Evolutionary conservation across 2,113 vertebrate species (phyloP).

Genomic region (Cynoglossus semilaevis): DNA sequence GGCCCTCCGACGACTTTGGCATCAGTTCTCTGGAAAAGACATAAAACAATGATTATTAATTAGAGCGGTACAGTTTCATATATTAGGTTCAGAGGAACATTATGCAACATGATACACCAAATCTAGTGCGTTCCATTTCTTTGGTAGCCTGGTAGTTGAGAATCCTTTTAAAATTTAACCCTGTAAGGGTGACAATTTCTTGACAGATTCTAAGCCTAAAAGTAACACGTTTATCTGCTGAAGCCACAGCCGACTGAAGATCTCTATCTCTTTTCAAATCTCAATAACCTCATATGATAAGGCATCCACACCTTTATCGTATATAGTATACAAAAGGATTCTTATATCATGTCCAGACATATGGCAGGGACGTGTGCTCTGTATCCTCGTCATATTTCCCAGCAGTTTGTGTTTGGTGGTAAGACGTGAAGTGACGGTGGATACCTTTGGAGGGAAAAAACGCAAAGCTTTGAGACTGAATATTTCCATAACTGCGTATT

Average conservation of each 20-base stretch:
- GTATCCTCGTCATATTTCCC: slow-evolving; percentile 22
- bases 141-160: too few relatives aligned
- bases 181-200: too few relatives aligned
- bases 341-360: slow-evolving; percentile 24
- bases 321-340: slow-evolving; percentile 41
- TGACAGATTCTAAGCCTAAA: background rate
- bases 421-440: slow-evolving; percentile 17
- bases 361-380: slow-evolving; percentile 9
- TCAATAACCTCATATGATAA: slow-evolving; percentile 26
- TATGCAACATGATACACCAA: background rate
- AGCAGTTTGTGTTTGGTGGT: slow-evolving; percentile 1
- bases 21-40: slow-evolving; percentile 81
- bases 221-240: slow-evolving; percentile 46
- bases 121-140: too few relatives aligned
- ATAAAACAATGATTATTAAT: slow-evolving; percentile 32
- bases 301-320: slow-evolving; percentile 44
- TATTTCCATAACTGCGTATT: slow-evolving; percentile 39
- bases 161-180: too few relatives aligned
- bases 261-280: slow-evolving; percentile 29
- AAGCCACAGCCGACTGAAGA: slow-evolving; percentile 46
- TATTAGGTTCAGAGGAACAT: background rate
- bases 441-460: slow-evolving; percentile 33
- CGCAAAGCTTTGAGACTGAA: slow-evolving; percentile 15
- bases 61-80: background rate
- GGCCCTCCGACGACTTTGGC: slow-evolving; percentile 87